Base-by-base conservation (phyloP, 2,113 vertebrate genomes). In the Proterorhinus semilunaris region DNA sequence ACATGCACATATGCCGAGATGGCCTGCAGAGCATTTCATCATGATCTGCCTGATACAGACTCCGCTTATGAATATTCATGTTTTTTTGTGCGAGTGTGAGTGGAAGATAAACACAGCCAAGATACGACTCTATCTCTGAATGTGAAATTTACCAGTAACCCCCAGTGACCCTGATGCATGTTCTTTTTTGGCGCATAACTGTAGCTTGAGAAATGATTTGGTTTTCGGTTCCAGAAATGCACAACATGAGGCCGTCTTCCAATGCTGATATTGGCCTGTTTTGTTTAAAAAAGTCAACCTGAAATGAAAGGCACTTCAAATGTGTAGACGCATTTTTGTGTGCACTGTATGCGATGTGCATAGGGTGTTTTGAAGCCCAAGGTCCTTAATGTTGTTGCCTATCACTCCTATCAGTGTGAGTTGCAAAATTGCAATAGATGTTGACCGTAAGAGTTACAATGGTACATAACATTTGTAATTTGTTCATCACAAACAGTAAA, bases 21-120 rank as follows among this genome's bases (percentile, higher is more conserved):
- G 66, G 76, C 71, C 75, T 50, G 27, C 64, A 74, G 73, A 78
- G 78, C 16, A 75, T 81, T 44, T 58, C 66, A 81, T 80, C 69
- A 83, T 75, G 75, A 79, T 79, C 69, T 65, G 52, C 69, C 45
- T 54, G 63, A 84, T 72, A 69, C 8, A 70, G 54, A 78, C 48
- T 16, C 16, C 17, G 15, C 46, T 68, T 58, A 72, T 83, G 79
- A 76, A 86, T 84, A 86, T 81, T 79, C 71, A 85, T 65, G 50
- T 27, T n/a, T 9, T 21, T 5, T 69, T 44, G 49, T 51, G 52
- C 74, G 53, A 55, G 46, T 69, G 53, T 75, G 71, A 59, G 46
- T 62, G 55, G 17, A 48, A 63, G 63, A 69, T 58, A 68, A 68
- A 70, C 42, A 47, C 12, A 55, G 36, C 58, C 36, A 42, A 44